A percentile compares a stretch with the other conserved stretches of the same genome.
Evolutionary conservation across 2,888 invertebrate species (phyloP).

Genomic region (Trichopoda pennipes): DNA sequence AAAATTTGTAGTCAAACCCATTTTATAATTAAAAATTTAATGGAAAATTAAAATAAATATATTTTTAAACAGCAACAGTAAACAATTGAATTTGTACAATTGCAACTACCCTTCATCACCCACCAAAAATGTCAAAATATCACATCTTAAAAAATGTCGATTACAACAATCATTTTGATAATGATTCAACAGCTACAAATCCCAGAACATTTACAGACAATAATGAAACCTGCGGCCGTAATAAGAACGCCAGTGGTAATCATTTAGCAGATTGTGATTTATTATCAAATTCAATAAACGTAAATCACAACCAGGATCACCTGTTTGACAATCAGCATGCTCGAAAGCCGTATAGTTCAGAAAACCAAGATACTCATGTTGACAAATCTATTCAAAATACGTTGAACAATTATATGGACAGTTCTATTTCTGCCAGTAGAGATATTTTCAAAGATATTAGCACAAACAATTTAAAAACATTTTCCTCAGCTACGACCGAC

Average conservation of each 20-base stretch:
- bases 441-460: constrained; percentile 17
- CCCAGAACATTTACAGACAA: constrained; percentile 40
- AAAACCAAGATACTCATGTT: constrained; percentile 5
- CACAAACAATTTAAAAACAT: constrained; percentile 42
- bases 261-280: not conserved
- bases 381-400: constrained; percentile 68
- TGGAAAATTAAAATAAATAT: too few relatives aligned
- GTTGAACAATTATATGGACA: constrained; percentile 52
- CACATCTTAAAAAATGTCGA: constrained; percentile 72
- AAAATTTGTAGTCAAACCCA: too few relatives aligned
- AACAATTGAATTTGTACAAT: constrained; percentile 16
- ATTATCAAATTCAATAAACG: constrained; percentile 13
- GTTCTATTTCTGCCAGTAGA: not conserved
- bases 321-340: constrained; percentile 12
- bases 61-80: constrained; percentile 11
- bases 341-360: too few relatives aligned
- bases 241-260: constrained; percentile 23
- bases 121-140: constrained; percentile 75
- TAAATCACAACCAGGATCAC: constrained; percentile 18
- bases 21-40: too few relatives aligned
- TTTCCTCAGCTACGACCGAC: constrained; percentile 27
- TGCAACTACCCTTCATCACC: constrained; percentile 6
- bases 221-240: constrained; percentile 15
- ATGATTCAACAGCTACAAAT: constrained; percentile 45
- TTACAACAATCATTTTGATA: constrained; percentile 66